Conservation (phyloP, 2,113 vertebrate genomes). For the Entelurus aequoreus region DNA sequence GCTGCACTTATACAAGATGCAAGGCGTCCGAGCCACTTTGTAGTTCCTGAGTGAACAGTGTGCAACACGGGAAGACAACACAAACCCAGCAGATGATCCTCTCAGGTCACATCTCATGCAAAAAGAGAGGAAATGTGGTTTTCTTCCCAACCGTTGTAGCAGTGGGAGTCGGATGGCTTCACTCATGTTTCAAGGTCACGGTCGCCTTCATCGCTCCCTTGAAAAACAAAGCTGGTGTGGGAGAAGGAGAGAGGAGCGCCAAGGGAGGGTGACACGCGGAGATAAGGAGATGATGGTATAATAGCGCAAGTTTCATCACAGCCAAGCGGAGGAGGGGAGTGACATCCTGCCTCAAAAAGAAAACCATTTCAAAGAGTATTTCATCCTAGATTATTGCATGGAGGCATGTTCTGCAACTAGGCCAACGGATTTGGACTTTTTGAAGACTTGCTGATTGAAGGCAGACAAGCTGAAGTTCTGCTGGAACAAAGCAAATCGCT, state of each 20-base stretch:
- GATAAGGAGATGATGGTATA: conserved; percentile 24
- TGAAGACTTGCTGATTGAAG: conserved; percentile 3
- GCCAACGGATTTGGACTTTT: conserved; percentile 16
- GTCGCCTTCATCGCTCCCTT: conserved; percentile 40
- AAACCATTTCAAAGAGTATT: conserved; percentile 11
- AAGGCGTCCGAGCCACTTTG: conserved; percentile 61
- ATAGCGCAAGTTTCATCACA: conserved; percentile 42
- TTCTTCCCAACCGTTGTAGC: conserved; percentile 19
- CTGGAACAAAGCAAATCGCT: conserved; percentile 12
- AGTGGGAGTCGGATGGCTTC: conserved; percentile 33
- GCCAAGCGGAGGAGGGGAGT: conserved; percentile 1
- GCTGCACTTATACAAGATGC: conserved; percentile 61
- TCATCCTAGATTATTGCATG: conserved; percentile 7
- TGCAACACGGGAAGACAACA: conserved; percentile 46
- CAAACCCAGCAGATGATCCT: conserved; percentile 49
- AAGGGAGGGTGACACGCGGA: conserved; percentile 15
- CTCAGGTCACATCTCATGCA: conserved; percentile 41
- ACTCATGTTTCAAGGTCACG: conserved; percentile 51
- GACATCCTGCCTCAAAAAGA: conserved; percentile 6
- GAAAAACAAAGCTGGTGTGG: conserved; percentile 43
- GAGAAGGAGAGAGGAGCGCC: conserved; percentile 18
- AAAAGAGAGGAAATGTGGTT: conserved; percentile 25
- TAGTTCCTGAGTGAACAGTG: conserved; percentile 53
- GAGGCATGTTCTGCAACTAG: conserved; percentile 2
- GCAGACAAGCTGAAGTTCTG: conserved; percentile 7